Conservation (phyloP, 2,797 vertebrate genomes). For the Pelobates cultripes region DNA sequence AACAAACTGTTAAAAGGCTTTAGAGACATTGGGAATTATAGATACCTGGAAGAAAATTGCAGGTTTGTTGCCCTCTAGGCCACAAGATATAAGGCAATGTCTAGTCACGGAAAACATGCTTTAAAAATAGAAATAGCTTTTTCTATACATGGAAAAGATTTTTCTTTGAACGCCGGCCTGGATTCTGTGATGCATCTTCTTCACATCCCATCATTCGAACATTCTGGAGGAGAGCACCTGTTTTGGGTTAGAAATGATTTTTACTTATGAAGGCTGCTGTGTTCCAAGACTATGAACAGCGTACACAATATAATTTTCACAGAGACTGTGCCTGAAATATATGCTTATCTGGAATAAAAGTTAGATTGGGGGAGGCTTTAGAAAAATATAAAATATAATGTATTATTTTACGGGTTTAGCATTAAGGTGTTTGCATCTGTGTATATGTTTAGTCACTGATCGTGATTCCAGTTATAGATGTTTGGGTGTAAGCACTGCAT, state of each 20-base stretch:
- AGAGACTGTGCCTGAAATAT: background rate
- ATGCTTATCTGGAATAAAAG: background rate
- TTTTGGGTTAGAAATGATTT: background rate
- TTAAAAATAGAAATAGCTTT: background rate
- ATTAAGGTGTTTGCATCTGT: too few relatives aligned
- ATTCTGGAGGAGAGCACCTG: background rate
- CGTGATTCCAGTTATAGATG: too few relatives aligned
- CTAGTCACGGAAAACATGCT: slow-evolving; percentile 17
- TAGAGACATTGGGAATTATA: background rate
- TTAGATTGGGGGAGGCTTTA: too few relatives aligned
- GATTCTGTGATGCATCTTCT: background rate
- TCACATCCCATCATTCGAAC: slow-evolving; percentile 5
- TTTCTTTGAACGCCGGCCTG: background rate
- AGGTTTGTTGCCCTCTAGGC: background rate
- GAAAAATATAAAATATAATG: too few relatives aligned
- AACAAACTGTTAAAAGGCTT: too few relatives aligned
- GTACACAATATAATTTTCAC: background rate
- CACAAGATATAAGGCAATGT: background rate
- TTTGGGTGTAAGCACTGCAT: too few relatives aligned
- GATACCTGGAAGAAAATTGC: slow-evolving; percentile 2
- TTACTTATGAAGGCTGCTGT: background rate
- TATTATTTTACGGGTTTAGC: too few relatives aligned
- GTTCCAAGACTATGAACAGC: background rate
- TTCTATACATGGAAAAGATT: background rate
- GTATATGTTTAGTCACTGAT: too few relatives aligned